Conservation (phyloP, 2,888 invertebrate species). For the Pristionchus maxplancki region DNA sequence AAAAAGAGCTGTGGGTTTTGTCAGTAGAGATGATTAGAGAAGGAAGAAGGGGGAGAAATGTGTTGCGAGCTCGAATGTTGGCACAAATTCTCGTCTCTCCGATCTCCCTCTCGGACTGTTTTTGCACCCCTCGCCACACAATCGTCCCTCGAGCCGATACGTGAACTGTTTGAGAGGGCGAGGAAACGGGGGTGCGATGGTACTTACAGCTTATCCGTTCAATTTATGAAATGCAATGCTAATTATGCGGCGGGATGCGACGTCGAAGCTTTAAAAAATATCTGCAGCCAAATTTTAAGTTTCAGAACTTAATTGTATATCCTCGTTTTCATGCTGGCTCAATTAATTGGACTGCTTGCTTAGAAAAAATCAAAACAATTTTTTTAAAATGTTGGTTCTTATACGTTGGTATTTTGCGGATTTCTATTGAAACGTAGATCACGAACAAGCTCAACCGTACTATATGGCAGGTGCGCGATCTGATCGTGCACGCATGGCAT, state of each 20-base stretch:
- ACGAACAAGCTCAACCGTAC: too few species aligned
- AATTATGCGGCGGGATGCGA: too few species aligned
- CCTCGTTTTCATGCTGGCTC: too few species aligned
- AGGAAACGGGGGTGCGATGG: not conserved
- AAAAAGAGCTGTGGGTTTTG: not conserved
- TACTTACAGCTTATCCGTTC: not conserved
- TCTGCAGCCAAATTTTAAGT: too few species aligned
- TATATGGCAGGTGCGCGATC: constrained; percentile 59
- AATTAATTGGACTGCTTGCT: too few species aligned
- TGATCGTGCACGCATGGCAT: constrained; percentile 56
- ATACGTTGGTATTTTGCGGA: too few species aligned
- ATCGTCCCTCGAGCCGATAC: not conserved
- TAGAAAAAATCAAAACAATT: too few species aligned
- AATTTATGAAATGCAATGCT: too few species aligned
- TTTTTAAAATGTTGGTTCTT: too few species aligned
- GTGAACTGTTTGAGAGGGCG: constrained; percentile 33
- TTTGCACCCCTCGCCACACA: not conserved
- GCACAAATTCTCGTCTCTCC: constrained; percentile 41
- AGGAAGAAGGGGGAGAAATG: not conserved
- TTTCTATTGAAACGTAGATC: too few species aligned
- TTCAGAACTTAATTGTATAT: too few species aligned
- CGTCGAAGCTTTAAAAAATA: too few species aligned
- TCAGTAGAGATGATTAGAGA: constrained; percentile 26
- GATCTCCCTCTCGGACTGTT: constrained; percentile 12
- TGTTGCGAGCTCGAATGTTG: constrained; percentile 30